Evolutionary conservation across 2,888 invertebrate genomes (phyloP), one percentile per base, ranked within the genome.

Genomic region (Prenolepis imparis): DNA sequence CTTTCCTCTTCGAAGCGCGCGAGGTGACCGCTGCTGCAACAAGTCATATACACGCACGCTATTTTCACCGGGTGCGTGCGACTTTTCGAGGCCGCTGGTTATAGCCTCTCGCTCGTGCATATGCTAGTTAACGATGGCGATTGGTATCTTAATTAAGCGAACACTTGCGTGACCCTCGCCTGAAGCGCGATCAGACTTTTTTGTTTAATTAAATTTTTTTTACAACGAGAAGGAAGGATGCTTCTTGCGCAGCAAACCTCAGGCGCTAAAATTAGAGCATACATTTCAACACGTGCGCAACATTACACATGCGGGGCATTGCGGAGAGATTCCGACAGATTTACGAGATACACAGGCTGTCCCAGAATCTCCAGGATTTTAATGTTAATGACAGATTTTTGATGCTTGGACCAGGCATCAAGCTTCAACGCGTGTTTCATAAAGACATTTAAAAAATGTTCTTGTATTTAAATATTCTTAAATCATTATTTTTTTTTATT

Each of bases 101-200:
- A 1, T 32, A 64, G 28, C 41, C 82, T 39, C 41, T 64, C 84
- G 57, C 84, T 52, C 3, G 48, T 59, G 63, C 41, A 36, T 44
- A 59, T 28, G n/a, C 48, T 48, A 48, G 61, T 84, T 78, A 41
- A 74, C 67, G 67, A 15, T 18, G 41, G 32, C 41, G 83, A 80
- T 83, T 70, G 64, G 61, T 80, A 80, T 72, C 75, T 67, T 75
- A 83, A 85, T 73, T 83, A 78, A 78, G 12, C 75, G 18, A 52
- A 9, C 39, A 59, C 70, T 70, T 24, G 36, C 59, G 44, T 70
- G 78, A 44, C 44, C n/a, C 57, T 48, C n/a, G 48, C 44, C 18
- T 15, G 15, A 18, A 24, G 70, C 44, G 57, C 48, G 48, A 6
- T n/a, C 0, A 21, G 15, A 21, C 32, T 67, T 68, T 78, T 78